Conservation (phyloP, 1,140 invertebrate genomes). For the Neodiprion pinetum region DNA sequence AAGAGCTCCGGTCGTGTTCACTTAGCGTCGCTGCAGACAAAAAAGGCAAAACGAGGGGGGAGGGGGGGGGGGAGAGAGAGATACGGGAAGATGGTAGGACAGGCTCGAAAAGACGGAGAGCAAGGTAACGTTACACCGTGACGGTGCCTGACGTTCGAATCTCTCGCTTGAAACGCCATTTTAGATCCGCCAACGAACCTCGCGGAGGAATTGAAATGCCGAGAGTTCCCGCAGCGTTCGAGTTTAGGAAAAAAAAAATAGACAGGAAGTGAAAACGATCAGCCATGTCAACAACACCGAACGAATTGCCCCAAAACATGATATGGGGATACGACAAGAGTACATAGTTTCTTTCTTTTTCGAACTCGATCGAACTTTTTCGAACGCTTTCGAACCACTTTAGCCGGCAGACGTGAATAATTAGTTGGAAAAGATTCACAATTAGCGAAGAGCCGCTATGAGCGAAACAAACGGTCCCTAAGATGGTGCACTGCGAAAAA, state of each 20-base stretch:
- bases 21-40: conserved; percentile 5
- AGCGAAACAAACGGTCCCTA: too few species aligned
- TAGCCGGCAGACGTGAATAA: too few species aligned
- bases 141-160: conserved; percentile 1
- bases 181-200: not conserved
- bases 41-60: not conserved
- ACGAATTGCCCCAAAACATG: too few species aligned
- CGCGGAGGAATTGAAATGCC: not conserved
- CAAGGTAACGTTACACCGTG: conserved; percentile 6
- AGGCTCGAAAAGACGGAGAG: not conserved
- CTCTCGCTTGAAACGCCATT: not conserved
- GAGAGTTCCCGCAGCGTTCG: not conserved
- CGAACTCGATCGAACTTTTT: too few species aligned
- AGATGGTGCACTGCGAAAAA: too few species aligned
- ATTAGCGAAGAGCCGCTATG: too few species aligned
- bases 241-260: not conserved
- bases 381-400: too few species aligned
- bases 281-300: too few species aligned
- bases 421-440: too few species aligned
- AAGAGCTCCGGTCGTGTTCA: conserved; percentile 1
- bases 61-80: conserved; percentile 5
- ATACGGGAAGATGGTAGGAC: not conserved
- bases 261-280: not conserved
- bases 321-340: too few species aligned
- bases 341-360: too few species aligned